These are phyloP conservation scores for Nycticryphes semicollaris DNA, from an alignment of 2,113 vertebrate species.

Conservation along the genomic window DNA sequence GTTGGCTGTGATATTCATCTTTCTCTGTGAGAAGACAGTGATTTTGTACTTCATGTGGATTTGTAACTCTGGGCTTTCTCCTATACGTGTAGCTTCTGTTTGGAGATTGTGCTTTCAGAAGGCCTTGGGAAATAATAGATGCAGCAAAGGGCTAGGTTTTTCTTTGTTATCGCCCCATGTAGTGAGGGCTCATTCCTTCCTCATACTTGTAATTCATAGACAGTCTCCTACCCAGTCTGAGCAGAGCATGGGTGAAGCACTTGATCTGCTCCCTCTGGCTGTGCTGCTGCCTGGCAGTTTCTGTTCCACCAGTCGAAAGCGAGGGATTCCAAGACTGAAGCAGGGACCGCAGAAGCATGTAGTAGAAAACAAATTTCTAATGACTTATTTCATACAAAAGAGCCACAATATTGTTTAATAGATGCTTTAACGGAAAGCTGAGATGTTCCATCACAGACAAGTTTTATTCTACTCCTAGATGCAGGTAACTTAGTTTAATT, in stretches of 20 bases:
- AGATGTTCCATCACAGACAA: not conserved
- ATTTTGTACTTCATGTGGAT: not conserved
- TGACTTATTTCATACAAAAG: not conserved
- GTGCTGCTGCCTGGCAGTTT: not conserved
- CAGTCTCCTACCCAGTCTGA: not conserved
- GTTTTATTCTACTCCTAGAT: not conserved
- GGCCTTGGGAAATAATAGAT: not conserved
- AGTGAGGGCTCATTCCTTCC: not conserved
- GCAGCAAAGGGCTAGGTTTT: not conserved
- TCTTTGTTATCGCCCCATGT: not conserved
- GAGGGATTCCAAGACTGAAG: not conserved
- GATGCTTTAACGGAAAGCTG: not conserved
- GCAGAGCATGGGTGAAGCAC: not conserved
- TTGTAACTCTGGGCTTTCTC: not conserved
- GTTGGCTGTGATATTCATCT: not conserved
- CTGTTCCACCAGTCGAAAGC: fast-evolving
- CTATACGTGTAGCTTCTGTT: not conserved
- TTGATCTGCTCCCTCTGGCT: fast-evolving
- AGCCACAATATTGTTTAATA: not conserved
- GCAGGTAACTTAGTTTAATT: not conserved
- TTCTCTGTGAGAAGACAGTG: not conserved
- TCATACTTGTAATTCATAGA: not conserved
- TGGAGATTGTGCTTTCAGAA: not conserved
- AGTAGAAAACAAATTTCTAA: not conserved
- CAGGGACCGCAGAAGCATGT: not conserved